Evolutionary conservation across 2,888 invertebrate genomes (phyloP), one percentile per base, ranked within the genome.

Genomic region (Tinea trinotella): DNA sequence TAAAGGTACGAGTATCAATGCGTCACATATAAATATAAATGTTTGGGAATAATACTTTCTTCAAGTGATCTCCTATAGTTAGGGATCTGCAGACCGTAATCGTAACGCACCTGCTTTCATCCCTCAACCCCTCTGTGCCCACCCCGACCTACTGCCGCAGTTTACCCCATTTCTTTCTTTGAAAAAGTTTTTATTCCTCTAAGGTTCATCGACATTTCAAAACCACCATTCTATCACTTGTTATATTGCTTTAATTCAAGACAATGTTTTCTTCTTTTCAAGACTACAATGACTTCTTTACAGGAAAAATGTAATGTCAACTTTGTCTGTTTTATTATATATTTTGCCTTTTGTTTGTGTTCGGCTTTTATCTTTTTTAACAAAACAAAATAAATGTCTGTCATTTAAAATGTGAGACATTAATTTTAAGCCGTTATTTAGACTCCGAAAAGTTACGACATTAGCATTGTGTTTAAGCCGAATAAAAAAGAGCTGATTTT

Each of bases 141-240:
- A 5, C 50, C 24, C 50, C 19, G 17, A 19, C 50, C 50, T 50
- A 22, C 18, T 46, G 46, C 46, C 46, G 46, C 46, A 46, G 17
- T 46, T 18, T 18, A 50, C 22, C 50, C 24, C 18, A 24, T 50
- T 50, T 50, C 24, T 50, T 50, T 50, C 19, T n/a, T 36, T 9
- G 4, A n/a, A 24, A 40, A 40, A 17, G 9, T 46, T 46, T 19
- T 46, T 12, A 12, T 9, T n/a, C n/a, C 18, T 48, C 48, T 10
- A 19, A 18, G 19, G 48, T 48, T 24, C 22, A 50, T 50, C 3
- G 50, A 50, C 50, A 50, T 50, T 50, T 50, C 24, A 22, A 22
- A 30, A 30, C 30, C 30, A 40, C 13, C 12, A 40, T 15, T 40
- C 40, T 40, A 15, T 48, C 12, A 48, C 17, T 19, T 19, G 48